Conservation (phyloP, 2,113 vertebrate genomes). For the Pterocles orientalis region DNA sequence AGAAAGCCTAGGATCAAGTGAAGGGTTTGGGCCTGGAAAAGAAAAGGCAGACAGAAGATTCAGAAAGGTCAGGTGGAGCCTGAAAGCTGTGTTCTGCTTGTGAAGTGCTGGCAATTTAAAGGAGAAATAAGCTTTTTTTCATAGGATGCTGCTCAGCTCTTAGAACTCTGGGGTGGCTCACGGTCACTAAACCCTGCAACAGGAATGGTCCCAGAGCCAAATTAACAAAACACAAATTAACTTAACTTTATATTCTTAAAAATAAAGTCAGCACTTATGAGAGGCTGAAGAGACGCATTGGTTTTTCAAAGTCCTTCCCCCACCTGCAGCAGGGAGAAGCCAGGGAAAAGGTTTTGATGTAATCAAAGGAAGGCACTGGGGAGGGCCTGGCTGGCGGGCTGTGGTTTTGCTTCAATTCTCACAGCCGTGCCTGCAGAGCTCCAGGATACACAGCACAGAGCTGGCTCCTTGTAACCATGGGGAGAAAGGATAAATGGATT, state of each 20-base stretch:
- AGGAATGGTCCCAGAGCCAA: not conserved
- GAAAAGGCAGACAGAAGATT: not conserved
- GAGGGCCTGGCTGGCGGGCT: not conserved
- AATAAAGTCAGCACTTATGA: not conserved
- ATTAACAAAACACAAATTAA: not conserved
- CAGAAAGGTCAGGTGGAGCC: not conserved
- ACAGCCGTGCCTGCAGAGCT: not conserved
- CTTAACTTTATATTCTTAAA: not conserved
- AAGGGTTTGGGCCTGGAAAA: not conserved
- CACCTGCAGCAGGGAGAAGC: not conserved
- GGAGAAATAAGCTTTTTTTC: not conserved
- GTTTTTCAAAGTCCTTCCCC: not conserved
- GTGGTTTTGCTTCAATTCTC: not conserved
- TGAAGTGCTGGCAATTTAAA: not conserved
- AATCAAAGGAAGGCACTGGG: not conserved
- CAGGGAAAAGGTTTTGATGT: not conserved
- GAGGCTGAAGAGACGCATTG: not conserved
- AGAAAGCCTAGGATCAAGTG: not conserved
- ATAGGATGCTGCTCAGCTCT: not conserved
- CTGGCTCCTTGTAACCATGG: not conserved
- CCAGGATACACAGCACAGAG: not conserved
- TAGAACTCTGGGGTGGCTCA: not conserved
- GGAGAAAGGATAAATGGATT: constrained; percentile 60
- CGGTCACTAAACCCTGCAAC: not conserved
- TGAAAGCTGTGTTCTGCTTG: not conserved